These are phyloP conservation scores for Diplazon laetatorius DNA, from an alignment of 2,888 invertebrate genomes.

Conservation along the genomic window DNA sequence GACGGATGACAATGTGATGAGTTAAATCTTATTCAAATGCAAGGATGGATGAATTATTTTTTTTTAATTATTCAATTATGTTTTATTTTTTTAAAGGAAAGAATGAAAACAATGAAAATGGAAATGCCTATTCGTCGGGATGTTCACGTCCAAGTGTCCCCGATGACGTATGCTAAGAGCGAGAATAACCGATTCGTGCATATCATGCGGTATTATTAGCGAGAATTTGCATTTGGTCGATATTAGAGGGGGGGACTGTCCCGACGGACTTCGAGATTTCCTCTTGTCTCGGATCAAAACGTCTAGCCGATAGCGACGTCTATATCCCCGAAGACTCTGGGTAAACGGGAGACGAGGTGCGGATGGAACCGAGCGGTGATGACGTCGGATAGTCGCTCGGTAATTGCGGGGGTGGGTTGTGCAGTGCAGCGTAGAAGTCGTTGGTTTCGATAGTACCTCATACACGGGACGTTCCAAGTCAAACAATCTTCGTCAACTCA, in stretches of 20 bases:
- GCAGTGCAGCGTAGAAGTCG: conserved; percentile 31
- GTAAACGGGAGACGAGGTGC: conserved; percentile 20
- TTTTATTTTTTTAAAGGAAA: too few relatives aligned
- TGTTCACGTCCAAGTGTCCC: not conserved
- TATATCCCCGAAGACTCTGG: conserved; percentile 24
- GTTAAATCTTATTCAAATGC: too few relatives aligned
- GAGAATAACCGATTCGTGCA: not conserved
- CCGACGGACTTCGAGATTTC: conserved; percentile 17
- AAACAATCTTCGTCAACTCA: not conserved
- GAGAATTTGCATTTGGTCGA: conserved; percentile 15
- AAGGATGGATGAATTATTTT: too few relatives aligned
- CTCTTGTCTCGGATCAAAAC: conserved; percentile 9
- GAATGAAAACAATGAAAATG: too few relatives aligned
- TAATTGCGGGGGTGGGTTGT: conserved; percentile 45
- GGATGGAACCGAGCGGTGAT: conserved; percentile 31
- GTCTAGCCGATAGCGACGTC: conserved; percentile 37
- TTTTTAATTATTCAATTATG: too few relatives aligned
- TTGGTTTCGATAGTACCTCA: conserved; percentile 12
- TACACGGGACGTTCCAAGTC: not conserved
- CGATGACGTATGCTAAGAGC: not conserved
- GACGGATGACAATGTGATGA: too few relatives aligned
- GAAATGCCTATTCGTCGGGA: not conserved
- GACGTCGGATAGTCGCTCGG: conserved; percentile 21
- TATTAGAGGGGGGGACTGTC: conserved; percentile 4
- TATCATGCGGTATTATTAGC: conserved; percentile 7